Evolutionary conservation across 1,140 invertebrate genomes (phyloP), one percentile per base, ranked within the genome.

Genomic region (Calliphora vicina): DNA sequence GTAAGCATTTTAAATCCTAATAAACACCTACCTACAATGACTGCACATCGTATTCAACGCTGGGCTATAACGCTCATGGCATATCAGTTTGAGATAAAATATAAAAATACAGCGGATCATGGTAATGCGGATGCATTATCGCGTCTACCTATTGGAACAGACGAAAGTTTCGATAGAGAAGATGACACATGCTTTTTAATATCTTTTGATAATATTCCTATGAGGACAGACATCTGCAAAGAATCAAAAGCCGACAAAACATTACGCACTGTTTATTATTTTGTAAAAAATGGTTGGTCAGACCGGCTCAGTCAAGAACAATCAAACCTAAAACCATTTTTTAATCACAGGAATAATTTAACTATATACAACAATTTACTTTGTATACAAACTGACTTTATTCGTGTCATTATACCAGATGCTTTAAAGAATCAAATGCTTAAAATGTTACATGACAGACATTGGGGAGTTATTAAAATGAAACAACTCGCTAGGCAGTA

Each of bases 391-490:
- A 67, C 82, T 88, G 2, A 85, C 82, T 81, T n/a, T 13, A 82
- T 72, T 84, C 6, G 84, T 42, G 15, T 87, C 74, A 23, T 87
- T 85, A 88, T 76, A n/a, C 84, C 81, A 81, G 57, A 45, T 10
- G 27, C 13, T 29, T n/a, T 57, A 84, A 26, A 42, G 90, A 27
- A 82, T 91, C n/a, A n/a, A n/a, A n/a, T n/a, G n/a, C n/a, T n/a
- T n/a, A 72, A 87, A 71, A 82, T 90, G 67, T 84, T 92, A 13
- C 91, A 92, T 84, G 81, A 82, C 26, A 84, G 42, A 72, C 91
- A 92, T 84, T 82, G 86, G 9, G 91, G 91, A 6, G 87, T 91
- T 17, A 85, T 86, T 8, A 86, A 86, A 82, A 92, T 91, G 87
- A 92, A 92, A 82, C 72, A 87, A 1, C 82, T 91, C 8, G 91